Evolutionary conservation across 2,113 vertebrate species (phyloP), one percentile per base, ranked within the genome.

Genomic region (Platichthys flesus): DNA sequence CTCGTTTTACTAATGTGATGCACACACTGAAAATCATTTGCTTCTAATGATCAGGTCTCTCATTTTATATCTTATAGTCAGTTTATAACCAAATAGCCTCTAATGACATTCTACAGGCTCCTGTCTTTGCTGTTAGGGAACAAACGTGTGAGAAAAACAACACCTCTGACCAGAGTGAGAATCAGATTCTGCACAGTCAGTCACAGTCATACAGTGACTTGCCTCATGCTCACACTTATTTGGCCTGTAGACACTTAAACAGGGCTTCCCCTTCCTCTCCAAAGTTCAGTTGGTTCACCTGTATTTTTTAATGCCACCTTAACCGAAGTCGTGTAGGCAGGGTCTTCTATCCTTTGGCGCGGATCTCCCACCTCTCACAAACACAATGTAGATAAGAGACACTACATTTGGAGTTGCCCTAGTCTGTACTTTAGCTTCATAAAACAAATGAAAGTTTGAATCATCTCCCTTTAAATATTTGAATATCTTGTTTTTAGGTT

Each of bases 141-240:
- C 2, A 16, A 47, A 47, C 13, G 3, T 28, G 23, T 58, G 14
- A 58, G 24, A 16, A 28, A 58, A 58, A 14, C 14, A 58, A 58
- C 24, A 58, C 56, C 13, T 58, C 24, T 28, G 14, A 16, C 56
- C 56, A 14, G 24, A 15, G 24, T 4, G 15, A 60, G 35, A 37
- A 2, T 37, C 35, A 60, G 35, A 37, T 37, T 37, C 35, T n/a
- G 28, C 18, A 75, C 28, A 45, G 56, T 63, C 64, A 71, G 74
- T 31, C 9, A 47, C 57, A 18, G 72, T 82, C 31, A n/a, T 60
- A 64, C 6, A 31, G 31, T 37, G 18, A 68, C 9, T n/a, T 52
- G 64, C 65, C 7, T 49, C 20, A 55, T 31, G 79, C 84, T 57
- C 78, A 62, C 59, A 47, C 45, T 47, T 47, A 13, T 47, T 31